phyloP scores from a whole-genome alignment of 2,888 invertebrate species.

The Pogonocherus hispidulus region DNA sequence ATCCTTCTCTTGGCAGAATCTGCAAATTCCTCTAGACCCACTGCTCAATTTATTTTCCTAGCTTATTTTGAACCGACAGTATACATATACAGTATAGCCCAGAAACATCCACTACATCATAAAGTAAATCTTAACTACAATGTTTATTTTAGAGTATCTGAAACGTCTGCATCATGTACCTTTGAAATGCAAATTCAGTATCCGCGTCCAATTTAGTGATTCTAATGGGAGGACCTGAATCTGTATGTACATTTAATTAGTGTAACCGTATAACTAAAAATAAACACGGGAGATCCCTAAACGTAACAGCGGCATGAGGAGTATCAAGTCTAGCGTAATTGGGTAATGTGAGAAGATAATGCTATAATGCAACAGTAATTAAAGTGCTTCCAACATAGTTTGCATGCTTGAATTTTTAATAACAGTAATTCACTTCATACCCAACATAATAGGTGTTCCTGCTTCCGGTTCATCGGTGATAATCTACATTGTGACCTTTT shows the following conservation, averaged over 20 bases:
- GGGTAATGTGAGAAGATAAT: constrained; percentile 51
- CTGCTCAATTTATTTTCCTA: too few relatives aligned
- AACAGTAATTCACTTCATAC: constrained; percentile 17
- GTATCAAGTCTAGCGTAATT: constrained; percentile 43
- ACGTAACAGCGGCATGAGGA: neutral
- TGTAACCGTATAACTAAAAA: neutral
- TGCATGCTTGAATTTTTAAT: constrained; percentile 48
- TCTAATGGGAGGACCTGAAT: neutral
- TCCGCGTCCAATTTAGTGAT: too few relatives aligned
- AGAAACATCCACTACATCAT: too few relatives aligned
- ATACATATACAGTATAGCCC: too few relatives aligned
- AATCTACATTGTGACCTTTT: neutral
- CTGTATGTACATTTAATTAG: constrained; percentile 1
- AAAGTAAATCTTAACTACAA: too few relatives aligned
- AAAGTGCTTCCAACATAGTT: constrained; percentile 39
- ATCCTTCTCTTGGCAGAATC: too few relatives aligned
- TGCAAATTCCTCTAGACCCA: too few relatives aligned
- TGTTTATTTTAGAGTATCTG: too few relatives aligned
- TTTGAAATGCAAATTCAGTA: too few relatives aligned
- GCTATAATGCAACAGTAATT: constrained; percentile 48
- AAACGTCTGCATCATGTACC: too few relatives aligned
- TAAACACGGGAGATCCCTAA: neutral
- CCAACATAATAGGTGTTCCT: constrained; percentile 21
- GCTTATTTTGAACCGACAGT: too few relatives aligned
- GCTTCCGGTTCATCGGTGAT: neutral